These are phyloP conservation scores for Apocheima hispidaria DNA, from an alignment of 2,888 invertebrate species.

Conservation along the genomic window DNA sequence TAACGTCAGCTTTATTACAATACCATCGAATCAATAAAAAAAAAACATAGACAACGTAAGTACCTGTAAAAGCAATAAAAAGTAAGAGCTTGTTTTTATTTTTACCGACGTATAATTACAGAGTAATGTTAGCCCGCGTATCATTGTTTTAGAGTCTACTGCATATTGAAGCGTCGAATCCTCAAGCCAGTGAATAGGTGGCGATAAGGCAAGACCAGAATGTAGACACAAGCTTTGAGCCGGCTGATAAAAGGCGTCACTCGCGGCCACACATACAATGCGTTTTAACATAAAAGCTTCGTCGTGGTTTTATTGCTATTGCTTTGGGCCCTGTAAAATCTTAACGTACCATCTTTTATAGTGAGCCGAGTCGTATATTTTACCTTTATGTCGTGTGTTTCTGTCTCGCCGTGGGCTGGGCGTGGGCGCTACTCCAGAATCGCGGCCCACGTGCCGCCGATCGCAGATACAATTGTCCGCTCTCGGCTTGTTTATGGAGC, in stretches of 20 bases:
- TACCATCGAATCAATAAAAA: constrained; percentile 3
- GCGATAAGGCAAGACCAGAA: constrained; percentile 43
- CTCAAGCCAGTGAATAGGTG: constrained; percentile 35
- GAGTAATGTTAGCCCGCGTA: not conserved
- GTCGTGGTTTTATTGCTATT: constrained; percentile 73
- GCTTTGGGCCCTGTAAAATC: constrained; percentile 70
- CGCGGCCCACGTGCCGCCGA: constrained; percentile 76
- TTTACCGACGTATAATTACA: constrained; percentile 15
- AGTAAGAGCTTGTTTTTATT: not conserved
- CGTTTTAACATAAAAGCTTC: constrained; percentile 69
- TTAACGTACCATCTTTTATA: constrained; percentile 75
- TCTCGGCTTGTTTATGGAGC: constrained; percentile 76
- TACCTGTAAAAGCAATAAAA: constrained; percentile 1
- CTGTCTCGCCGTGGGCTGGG: constrained; percentile 59
- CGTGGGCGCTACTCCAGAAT: constrained; percentile 83
- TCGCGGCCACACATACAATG: constrained; percentile 68
- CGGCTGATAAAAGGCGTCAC: constrained; percentile 48
- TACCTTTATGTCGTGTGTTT: constrained; percentile 70
- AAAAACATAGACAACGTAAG: constrained; percentile 2
- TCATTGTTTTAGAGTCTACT: constrained; percentile 29
- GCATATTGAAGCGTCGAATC: constrained; percentile 36
- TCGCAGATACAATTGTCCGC: constrained; percentile 79
- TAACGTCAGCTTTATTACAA: constrained; percentile 23
- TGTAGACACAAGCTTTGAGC: constrained; percentile 45
- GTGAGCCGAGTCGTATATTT: constrained; percentile 73